Evolutionary conservation across 2,888 invertebrate genomes (phyloP), one percentile per base, ranked within the genome.

Genomic region (Germaria angustata): DNA sequence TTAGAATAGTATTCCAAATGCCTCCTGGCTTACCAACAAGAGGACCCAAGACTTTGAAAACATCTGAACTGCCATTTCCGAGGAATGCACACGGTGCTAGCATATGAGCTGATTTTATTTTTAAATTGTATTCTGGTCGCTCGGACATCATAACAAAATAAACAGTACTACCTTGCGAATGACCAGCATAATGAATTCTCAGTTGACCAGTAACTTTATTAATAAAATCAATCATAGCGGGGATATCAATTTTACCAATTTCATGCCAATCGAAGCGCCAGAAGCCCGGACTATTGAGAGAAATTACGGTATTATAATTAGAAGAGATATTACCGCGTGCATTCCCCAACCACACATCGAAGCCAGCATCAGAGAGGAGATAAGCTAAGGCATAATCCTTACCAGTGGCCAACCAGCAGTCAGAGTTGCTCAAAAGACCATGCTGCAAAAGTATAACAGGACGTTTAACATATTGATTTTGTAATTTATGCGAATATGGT

Each of bases 211-310:
- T 90, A 2, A 55, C 3, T 0, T 72, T 68, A 13, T 87, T 59
- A 3, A 90, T 87, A 32, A 86, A 89, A 75, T 91, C 90, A 28
- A 91, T 87, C 87, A 89, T 88, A 9, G 88, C 84, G 0, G 91
- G 85, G 7, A 91, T 69, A 79, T 90, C 90, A 88, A 95, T 94
- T 51, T 94, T 90, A 1, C 95, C 97, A 92, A 98, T 96, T 91
- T 99, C 97, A 88, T 98, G 96, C 93, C 96, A 98, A 86, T 97
- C 97, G 66, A 90, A 90, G 39, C 87, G 86, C 90, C 90, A 90
- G 81, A 90, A 90, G 34, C 83, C 85, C 17, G 86, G 85, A 61
- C 66, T 86, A 2, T 88, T 86, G 0, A 90, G 84, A 3, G 89
- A 88, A 9, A 92, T 87, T 5, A 85, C 87, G 1, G 87, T 85